These are phyloP conservation scores for Eumerus sabulonum DNA, from an alignment of 2,888 invertebrate genomes.

Conservation along the genomic window DNA sequence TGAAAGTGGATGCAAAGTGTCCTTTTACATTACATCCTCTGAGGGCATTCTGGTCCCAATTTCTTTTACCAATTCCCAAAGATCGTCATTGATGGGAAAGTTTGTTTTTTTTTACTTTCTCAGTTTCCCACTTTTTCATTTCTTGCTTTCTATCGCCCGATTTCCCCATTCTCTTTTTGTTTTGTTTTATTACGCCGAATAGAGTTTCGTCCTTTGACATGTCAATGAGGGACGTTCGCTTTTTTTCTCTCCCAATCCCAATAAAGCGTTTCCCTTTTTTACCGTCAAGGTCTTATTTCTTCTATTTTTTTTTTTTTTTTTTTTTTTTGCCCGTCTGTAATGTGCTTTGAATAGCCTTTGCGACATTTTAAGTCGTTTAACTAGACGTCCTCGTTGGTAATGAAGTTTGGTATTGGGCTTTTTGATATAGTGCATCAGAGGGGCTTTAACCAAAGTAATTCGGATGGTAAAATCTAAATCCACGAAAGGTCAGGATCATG, in stretches of 20 bases:
- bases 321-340: slow-evolving; percentile 16
- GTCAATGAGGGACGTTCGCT: slow-evolving; percentile 18
- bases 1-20: slow-evolving; percentile 50
- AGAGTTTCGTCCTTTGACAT: slow-evolving; percentile 47
- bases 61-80: slow-evolving; percentile 37
- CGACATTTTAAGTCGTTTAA: no score
- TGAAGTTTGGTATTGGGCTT: no score
- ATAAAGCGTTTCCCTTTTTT: slow-evolving; percentile 28
- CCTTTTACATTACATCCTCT: slow-evolving; percentile 38
- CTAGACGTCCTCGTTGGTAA: no score
- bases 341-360: slow-evolving; percentile 22
- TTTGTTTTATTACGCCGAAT: slow-evolving; percentile 46
- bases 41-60: slow-evolving; percentile 35
- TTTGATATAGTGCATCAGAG: no score
- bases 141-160: no score
- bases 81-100: slow-evolving; percentile 25
- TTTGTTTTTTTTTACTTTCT: slow-evolving; percentile 3
- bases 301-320: slow-evolving; percentile 8
- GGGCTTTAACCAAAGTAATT: no score
- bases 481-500: no score
- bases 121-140: no score
- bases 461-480: no score
- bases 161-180: no score
- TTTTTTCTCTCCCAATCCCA: slow-evolving; percentile 14
- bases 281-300: neutral